Evolutionary conservation across 2,113 vertebrate species (phyloP), one percentile per base, ranked within the genome.

Genomic region (Sturnus vulgaris): DNA sequence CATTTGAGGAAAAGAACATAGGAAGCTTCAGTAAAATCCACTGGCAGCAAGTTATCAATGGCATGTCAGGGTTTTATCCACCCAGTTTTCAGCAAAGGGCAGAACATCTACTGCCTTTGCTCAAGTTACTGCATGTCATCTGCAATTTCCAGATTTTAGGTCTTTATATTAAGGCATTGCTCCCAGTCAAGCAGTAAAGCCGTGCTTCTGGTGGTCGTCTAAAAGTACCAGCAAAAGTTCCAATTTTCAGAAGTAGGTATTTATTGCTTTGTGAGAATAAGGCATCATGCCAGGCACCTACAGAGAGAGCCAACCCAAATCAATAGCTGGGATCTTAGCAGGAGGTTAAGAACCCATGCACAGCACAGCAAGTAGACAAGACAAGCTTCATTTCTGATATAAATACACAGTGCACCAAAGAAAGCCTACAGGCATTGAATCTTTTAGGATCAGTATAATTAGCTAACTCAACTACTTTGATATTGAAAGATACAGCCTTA

Each of bases 241-340:
- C 19, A 23, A 7, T 56, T 95, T 97, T 90, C 71, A 80, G 53
- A 69, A 91, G 27, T 17, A 76, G 39, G 39, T 82, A 85, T 87
- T 88, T 87, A 91, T 55, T 82, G 33, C 63, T 86, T 56, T 91
- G 75, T 73, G 64, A 95, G 71, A 92, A 82, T 59, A 73, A 92
- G 42, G 70, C 66, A 56, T 39, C 46, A 66, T 42, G 64, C 85
- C 88, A 73, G 85, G 39, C 87, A 83, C 82, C 93, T 77, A 90
- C 30, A 55, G 79, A 86, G 78, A 83, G 35, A 90, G 63, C 23
- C 78, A 90, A 63, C 71, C 75, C 85, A 92, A 96, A 95, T 96
- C 95, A 78, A 94, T 96, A 81, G 85, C 90, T 83, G 52, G 39
- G 35, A 95, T 90, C 94, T 82, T 95, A 95, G 92, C 95, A 82